Evolutionary conservation across 2,113 vertebrate species (phyloP).

Genomic region (Symphodus melops): DNA sequence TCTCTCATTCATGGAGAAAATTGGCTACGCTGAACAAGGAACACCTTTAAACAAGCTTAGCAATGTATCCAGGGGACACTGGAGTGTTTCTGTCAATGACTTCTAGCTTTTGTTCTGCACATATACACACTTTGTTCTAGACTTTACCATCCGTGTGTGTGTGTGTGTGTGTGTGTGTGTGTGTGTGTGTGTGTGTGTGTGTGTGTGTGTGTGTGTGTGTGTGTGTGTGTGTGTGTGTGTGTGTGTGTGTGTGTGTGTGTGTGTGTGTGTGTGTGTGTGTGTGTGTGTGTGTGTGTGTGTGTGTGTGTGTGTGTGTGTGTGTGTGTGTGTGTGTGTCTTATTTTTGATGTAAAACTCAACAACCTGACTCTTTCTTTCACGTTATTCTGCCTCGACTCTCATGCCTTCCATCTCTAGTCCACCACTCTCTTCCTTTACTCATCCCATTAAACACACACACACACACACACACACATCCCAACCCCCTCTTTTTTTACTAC

Average conservation of each 20-base stretch:
- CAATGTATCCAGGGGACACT: slow-evolving; percentile 16
- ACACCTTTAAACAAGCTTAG: slow-evolving; percentile 68
- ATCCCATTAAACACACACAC: no score
- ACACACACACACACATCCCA: no score
- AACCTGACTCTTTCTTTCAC: slow-evolving; percentile 19
- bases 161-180: no score
- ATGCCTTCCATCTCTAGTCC: slow-evolving; percentile 1
- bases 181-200: no score
- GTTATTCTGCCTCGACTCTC: slow-evolving; percentile 11
- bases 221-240: no score
- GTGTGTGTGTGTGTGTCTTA: no score
- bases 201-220: no score
- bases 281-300: no score
- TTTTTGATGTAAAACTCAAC: slow-evolving; percentile 30
- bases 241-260: no score
- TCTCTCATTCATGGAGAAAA: slow-evolving; percentile 83
- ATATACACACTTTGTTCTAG: slow-evolving; percentile 13
- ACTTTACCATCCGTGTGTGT: neutral
- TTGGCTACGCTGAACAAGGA: slow-evolving; percentile 71
- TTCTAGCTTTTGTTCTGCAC: slow-evolving; percentile 34
- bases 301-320: no score
- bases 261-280: no score
- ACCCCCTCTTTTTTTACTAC: slow-evolving; percentile 22
- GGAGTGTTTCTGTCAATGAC: slow-evolving; percentile 42
- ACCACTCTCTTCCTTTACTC: neutral